Evolutionary conservation across 2,797 vertebrate genomes (phyloP), one percentile per base, ranked within the genome.

Genomic region (Sebastolobus altivelis): DNA sequence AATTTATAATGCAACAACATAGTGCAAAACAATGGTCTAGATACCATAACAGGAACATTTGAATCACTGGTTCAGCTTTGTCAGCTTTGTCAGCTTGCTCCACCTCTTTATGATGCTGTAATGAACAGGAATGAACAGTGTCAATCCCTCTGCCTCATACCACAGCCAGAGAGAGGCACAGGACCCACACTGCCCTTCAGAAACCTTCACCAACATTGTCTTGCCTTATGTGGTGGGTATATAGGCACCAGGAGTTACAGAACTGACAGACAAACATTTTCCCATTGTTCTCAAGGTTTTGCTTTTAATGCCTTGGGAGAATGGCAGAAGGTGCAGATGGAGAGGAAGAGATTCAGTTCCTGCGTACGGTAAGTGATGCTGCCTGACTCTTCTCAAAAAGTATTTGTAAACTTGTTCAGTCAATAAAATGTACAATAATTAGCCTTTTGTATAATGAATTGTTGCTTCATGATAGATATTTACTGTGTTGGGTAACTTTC

Each of bases 261-360:
- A 79, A 59, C 37, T 55, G 60, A 79, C 85, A 79, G n/a, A 33
- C 65, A 31, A 75, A 70, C 67, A 9, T 60, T 79, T 84, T 40
- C 11, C 14, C 62, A 9, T 88, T 90, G 89, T 72, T 80, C 72
- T 85, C 59, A 43, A 83, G 73, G 85, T 82, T 75, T 79, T 65
- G 49, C 43, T 22, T 65, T 83, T 88, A 72, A 90, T 81, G 82
- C 68, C 63, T 79, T 72, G 70, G 79, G 77, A 94, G 67, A 75
- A 98, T 98, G 97, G 97, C 97, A 60, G 97, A 98, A 90, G 97
- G 94, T 75, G 96, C 96, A 79, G 97, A 98, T 84, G 97, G 96
- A 77, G 97, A 98, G 79, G 97, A 98, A 76, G 97, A 98, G 81
- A 97, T 98, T 79, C 97, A 97, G 91, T 98, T 98, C 86, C 93